Percentiles rank a stretch among this genome's conserved stretches.
Conservation (phyloP, 2,888 invertebrate species). For the Caenorhabditis sulstoni region DNA sequence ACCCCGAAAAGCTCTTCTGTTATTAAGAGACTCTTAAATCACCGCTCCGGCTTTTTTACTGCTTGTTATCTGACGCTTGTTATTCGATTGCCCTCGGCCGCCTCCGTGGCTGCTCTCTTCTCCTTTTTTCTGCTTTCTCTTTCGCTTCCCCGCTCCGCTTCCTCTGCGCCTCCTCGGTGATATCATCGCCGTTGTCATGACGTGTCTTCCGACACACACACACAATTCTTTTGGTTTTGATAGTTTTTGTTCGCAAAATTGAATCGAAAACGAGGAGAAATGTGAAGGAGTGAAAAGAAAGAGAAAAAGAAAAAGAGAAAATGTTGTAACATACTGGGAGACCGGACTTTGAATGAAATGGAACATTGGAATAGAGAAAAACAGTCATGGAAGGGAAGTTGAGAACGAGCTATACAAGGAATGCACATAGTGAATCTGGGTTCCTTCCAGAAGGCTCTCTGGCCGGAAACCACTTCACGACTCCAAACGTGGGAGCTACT, state of each 20-base stretch:
- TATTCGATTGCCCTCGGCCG: not conserved
- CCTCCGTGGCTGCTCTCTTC: not conserved
- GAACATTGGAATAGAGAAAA: not conserved
- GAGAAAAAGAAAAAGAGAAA: not conserved
- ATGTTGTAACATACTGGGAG: no score
- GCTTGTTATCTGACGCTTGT: not conserved
- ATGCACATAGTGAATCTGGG: not conserved
- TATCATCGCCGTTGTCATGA: slow-evolving; percentile 10
- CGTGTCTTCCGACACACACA: slow-evolving; percentile 5
- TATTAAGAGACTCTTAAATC: not conserved
- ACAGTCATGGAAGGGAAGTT: not conserved
- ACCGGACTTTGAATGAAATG: not conserved
- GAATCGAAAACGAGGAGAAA: not conserved
- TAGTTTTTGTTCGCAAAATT: slow-evolving; percentile 5
- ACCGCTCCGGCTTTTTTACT: not conserved
- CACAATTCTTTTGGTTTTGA: not conserved
- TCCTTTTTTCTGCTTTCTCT: slow-evolving; percentile 5
- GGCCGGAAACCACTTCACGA: not conserved
- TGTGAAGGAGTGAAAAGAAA: not conserved
- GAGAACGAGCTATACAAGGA: not conserved
- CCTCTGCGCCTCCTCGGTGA: not conserved
- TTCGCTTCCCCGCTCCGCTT: not conserved
- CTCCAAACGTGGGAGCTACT: not conserved
- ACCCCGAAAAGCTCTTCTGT: slow-evolving; percentile 80
- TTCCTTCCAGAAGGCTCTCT: slow-evolving; percentile 20